phyloP scores from a whole-genome alignment of 1,140 invertebrate genomes.

The Ladona fulva region DNA sequence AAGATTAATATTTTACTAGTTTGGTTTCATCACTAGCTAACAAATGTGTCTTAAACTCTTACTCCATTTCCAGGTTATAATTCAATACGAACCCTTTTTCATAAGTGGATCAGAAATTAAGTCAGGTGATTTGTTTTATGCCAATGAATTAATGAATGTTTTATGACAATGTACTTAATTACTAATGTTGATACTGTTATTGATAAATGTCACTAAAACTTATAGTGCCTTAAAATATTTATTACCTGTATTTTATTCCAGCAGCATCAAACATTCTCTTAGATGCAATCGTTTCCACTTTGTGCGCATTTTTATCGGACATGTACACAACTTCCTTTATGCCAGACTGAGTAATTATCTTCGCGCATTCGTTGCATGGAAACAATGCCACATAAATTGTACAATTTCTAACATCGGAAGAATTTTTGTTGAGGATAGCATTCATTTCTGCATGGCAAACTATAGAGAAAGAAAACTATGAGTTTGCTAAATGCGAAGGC shows the following conservation, averaged over 20 bases:
- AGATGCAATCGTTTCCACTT: slow-evolving; percentile 58
- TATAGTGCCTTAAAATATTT: neutral
- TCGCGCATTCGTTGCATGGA: slow-evolving; percentile 95
- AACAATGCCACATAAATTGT: slow-evolving; percentile 81
- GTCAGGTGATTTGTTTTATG: neutral
- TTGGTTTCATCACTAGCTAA: too few species aligned
- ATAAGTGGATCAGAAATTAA: neutral
- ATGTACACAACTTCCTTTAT: slow-evolving; percentile 73
- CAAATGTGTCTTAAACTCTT: too few species aligned
- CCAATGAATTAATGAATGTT: too few species aligned
- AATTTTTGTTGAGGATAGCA: slow-evolving; percentile 89
- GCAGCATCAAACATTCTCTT: slow-evolving; percentile 71
- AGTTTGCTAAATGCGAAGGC: neutral
- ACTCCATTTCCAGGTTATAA: too few species aligned
- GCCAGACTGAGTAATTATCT: slow-evolving; percentile 93
- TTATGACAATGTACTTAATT: too few species aligned
- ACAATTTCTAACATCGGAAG: slow-evolving; percentile 62
- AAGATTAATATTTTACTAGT: too few species aligned
- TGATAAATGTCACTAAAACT: neutral
- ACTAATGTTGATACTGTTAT: neutral
- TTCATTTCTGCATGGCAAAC: slow-evolving; percentile 97
- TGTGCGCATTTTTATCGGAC: slow-evolving; percentile 66
- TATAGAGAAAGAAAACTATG: slow-evolving; percentile 34
- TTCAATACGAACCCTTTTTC: neutral
- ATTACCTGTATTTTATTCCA: slow-evolving; percentile 52